phyloP scores from a whole-genome alignment of 2,113 vertebrate genomes.

The Anser brachyrhynchus region DNA sequence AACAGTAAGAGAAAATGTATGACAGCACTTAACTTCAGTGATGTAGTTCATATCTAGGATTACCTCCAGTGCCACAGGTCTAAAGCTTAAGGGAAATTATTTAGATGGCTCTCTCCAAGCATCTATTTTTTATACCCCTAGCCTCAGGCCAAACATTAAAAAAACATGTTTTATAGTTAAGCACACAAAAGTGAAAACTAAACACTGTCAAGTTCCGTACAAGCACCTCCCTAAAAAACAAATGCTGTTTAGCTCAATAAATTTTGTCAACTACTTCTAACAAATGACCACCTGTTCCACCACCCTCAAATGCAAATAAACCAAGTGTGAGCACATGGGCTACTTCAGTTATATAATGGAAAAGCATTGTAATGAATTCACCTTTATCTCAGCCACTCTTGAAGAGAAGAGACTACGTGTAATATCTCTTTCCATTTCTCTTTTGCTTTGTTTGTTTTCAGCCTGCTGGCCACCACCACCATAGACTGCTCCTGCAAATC shows the following conservation, averaged over 20 bases:
- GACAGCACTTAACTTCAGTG: neutral
- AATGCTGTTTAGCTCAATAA: neutral
- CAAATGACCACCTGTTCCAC: neutral
- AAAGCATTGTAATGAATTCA: slow-evolving; percentile 20
- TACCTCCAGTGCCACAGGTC: neutral
- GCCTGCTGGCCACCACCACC: slow-evolving; percentile 97
- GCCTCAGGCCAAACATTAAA: neutral
- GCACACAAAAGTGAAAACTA: neutral
- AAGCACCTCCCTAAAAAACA: neutral
- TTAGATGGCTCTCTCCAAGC: neutral
- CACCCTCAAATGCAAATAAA: neutral
- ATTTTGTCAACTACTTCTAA: neutral
- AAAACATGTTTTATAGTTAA: neutral
- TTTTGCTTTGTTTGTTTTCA: slow-evolving; percentile 96
- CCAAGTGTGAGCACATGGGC: neutral
- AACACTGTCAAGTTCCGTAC: neutral
- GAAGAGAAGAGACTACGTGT: slow-evolving; percentile 98
- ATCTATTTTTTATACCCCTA: neutral
- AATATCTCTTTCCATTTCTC: slow-evolving; percentile 98
- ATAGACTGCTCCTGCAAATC: slow-evolving; percentile 96
- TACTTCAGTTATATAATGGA: neutral
- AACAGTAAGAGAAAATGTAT: neutral
- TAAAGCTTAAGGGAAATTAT: neutral
- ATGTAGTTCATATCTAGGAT: neutral
- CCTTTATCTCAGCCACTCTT: slow-evolving; percentile 97